Base-by-base conservation (phyloP, 2,797 vertebrate genomes). In the Etheostoma perlongum region DNA sequence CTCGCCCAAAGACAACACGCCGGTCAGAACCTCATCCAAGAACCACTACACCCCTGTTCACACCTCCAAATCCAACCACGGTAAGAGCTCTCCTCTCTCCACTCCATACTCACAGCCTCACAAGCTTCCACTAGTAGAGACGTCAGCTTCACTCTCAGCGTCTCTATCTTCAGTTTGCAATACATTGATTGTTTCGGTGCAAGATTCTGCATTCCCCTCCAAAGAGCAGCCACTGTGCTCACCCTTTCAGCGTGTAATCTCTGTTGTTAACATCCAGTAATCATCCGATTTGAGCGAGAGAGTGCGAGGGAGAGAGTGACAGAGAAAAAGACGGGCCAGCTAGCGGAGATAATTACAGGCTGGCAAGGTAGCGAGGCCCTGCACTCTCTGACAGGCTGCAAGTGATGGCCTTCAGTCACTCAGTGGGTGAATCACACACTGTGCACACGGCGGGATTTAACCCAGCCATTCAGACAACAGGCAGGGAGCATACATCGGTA, bases 41-140 rank as follows among this genome's bases (percentile, higher is more conserved):
- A 99, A 98, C 93, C 98, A 99, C 85, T 98, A 98, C 91, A 99
- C 98, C 7, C 98, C 98, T 0, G 97, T 98, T 70, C 96, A 98
- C 81, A 89, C 95, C n/a, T 95, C 96, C 88, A 99, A 99, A 85
- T 96, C 96, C 81, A 97, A 97, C 91, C 96, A 97, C 67, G 97
- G 98, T 97, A 92, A 90, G 94, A 70, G 16, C 25, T 33, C 66
- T 66, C 25, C 5, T 25, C 40, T 23, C 51, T 27, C 23, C 15
- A 21, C 67, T 40, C 36, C 11, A 40, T 40, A 12, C 10, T 40
- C 36, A 9, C 33, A 40, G 36, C 36, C 18, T 33, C 67, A 61
- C 55, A 61, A 49, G 48, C 54, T 25, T 62, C 42, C n/a, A 7
- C 13, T 8, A 18, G 42, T 36, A 44, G 48, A 52, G 54, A 51